Conservation (phyloP, 2,797 vertebrate species). For the Cossypha heuglini region DNA sequence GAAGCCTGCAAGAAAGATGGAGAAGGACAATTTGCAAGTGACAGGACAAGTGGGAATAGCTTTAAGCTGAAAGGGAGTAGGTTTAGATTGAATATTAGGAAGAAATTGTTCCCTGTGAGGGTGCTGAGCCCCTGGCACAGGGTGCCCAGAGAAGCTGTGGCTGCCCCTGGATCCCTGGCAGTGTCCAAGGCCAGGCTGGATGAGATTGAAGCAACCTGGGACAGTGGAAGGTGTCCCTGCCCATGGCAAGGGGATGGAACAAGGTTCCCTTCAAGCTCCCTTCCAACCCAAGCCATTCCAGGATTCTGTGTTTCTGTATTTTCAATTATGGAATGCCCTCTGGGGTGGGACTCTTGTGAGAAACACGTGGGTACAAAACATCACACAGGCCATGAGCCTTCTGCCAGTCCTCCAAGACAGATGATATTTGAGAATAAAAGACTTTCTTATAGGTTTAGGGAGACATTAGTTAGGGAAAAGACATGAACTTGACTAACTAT, state of each 20-base stretch:
- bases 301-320: background rate
- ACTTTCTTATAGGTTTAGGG: background rate
- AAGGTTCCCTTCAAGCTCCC: accelerated
- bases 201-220: accelerated
- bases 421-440: background rate
- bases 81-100: background rate
- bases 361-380: background rate
- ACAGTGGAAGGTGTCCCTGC: accelerated
- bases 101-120: background rate
- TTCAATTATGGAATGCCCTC: background rate
- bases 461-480: background rate
- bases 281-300: background rate
- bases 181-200: background rate
- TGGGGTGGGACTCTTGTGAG: background rate
- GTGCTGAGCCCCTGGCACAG: background rate
- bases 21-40: too few species aligned
- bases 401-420: background rate
- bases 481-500: background rate
- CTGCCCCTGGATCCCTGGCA: background rate
- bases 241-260: background rate
- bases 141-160: background rate
- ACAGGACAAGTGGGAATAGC: background rate
- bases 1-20: too few species aligned
- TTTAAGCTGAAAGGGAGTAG: background rate
- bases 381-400: background rate